Base-by-base conservation (phyloP, 2,113 vertebrate genomes). In the Fukomys damarensis region DNA sequence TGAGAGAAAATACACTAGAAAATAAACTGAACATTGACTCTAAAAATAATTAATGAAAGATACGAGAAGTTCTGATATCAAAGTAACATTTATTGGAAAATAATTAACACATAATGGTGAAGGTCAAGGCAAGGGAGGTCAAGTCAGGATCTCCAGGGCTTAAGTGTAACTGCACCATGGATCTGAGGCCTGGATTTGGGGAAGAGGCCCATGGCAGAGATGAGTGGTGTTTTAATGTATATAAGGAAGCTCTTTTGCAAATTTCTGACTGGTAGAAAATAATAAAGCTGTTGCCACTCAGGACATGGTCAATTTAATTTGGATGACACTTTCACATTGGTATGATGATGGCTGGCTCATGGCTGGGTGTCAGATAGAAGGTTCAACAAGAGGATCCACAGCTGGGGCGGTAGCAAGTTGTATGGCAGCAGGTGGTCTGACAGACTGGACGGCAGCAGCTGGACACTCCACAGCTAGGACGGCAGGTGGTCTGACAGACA, bases 71-170 rank as follows among this genome's bases (percentile, higher is more conserved):
- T 80, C 12, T 92, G 76, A 28, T 41, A 38, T 4, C 26, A 94
- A 91, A 6, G 49, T 65, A 30, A 3, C 41, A n/a, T 96, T 90
- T 96, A 96, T 94, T 97, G 49, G 96, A 81, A 66, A 87, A 84
- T 41, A 79, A 24, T 84, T 74, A 76, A 74, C 35, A 61, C 26
- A 17, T 32, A 30, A 70, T 58, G 28, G 22, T 66, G 49, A 87
- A 91, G 14, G 17, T 30, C 65, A 79, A 65, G 77, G 19, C 19
- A 54, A 80, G 41, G 3, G 32, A 54, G 63, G 43, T 5, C 46
- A 49, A 72, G n/a, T 30, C 65, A 35, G 49, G 61, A 49, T 43
- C 5, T 32, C 4, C 4, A n/a, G 7, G 46, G 43, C 12, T 77
- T 26, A 16, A 16, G n/a, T 46, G 8, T n/a, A 46, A 81, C 10